Evolutionary conservation across 2,113 vertebrate genomes (phyloP).

Genomic region (Nothocercus nigrocapillus): DNA sequence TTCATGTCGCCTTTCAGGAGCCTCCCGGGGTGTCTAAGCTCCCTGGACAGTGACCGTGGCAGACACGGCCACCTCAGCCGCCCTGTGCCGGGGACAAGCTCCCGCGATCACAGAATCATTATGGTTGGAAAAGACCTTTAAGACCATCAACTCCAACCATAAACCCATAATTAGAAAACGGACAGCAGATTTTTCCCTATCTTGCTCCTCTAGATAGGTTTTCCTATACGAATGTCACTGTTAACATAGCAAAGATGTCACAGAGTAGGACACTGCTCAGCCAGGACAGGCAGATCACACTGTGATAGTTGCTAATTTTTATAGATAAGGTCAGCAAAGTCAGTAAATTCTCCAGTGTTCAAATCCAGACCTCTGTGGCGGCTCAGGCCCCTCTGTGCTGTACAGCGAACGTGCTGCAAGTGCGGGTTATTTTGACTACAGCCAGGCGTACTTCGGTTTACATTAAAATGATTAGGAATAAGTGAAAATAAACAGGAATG

Average conservation of each 20-base stretch:
- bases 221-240: not conserved
- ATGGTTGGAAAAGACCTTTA: no score
- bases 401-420: accelerated
- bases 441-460: not conserved
- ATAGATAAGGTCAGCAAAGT: not conserved
- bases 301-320: not conserved
- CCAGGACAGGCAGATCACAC: not conserved
- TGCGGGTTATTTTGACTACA: not conserved
- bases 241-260: accelerated
- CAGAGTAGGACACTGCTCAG: not conserved
- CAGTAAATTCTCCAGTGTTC: not conserved
- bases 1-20: not conserved
- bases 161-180: not conserved
- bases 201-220: not conserved
- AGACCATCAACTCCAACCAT: no score
- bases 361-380: accelerated
- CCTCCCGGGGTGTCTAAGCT: not conserved
- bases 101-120: not conserved
- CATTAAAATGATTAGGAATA: not conserved
- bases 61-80: not conserved
- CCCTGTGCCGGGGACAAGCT: not conserved
- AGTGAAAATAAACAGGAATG: conserved; percentile 18
- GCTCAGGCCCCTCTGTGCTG: accelerated
- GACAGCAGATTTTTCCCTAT: not conserved
- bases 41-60: not conserved